Evolutionary conservation across 2,888 invertebrate genomes (phyloP), one percentile per base, ranked within the genome.

Genomic region (Caenorhabditis japonica): DNA sequence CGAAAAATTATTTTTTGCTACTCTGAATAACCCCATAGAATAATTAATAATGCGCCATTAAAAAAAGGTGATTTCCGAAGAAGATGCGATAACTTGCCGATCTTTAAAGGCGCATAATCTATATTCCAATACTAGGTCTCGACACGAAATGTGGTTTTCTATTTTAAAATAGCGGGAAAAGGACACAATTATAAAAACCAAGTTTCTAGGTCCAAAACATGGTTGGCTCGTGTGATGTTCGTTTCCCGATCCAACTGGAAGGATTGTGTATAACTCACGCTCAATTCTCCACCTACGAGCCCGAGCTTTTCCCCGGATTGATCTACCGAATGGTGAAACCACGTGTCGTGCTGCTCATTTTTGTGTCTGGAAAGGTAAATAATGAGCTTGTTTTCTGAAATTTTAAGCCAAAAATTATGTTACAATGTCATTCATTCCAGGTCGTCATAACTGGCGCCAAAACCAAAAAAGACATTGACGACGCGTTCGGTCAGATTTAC

Each of bases 221-320:
- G 92, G 93, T 94, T 7, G 93, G 93, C 13, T 93, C 93, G 84
- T 93, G 93, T 89, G 93, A 94, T 87, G 93, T 94, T 0, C 93
- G 93, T 84, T 94, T 94, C 89, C 93, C 93, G 2, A 93, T 94
- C 70, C 91, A 93, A 82, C 89, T 93, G 72, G 93, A 93, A 88
- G 92, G 93, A 33, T 89, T 94, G 38, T 93, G 93, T 47, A 89
- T 93, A n/a, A 93, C 93, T 3, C 94, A 94, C 88, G 92, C 92
- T 76, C 93, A 93, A 88, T 94, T 93, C 88, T 71, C 70, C 52
- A 91, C 94, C 56, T 99, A 99, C 88, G 99, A 99, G 89, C 97
- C 99, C 0, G 99, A 99, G 89, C 90, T 99, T 60, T 99, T 99
- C 89, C 97, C 99, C 7, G 99, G 97, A n/a, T 91, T 99, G 30